Base-by-base conservation (phyloP, 2,797 vertebrate species). In the Takifugu ocellatus region DNA sequence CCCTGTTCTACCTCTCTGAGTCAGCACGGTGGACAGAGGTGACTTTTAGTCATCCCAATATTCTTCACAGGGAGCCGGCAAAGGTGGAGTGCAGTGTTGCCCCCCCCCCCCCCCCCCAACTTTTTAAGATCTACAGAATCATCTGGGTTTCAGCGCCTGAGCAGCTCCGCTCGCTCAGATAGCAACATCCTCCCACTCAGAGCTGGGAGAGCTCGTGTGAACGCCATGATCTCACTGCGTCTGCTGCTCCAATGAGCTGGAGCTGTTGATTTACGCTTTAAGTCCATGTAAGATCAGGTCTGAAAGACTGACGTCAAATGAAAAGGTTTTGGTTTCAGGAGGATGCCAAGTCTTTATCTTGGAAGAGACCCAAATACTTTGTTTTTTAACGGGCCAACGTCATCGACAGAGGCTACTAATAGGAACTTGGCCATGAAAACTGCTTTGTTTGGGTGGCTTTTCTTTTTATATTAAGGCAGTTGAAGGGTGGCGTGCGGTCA, bases 101-200 rank as follows among this genome's bases (percentile, higher is more conserved):
- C 1, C 21, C 21, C 21, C 21, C 21, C 21, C n/a, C n/a, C 21
- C 21, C 21, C 36, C 36, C 5, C 36, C 1, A 14, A 39, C 36
- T 39, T 12, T 39, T 39, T 39, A 39, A 14, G 36, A 39, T 39
- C 36, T 39, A 14, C 8, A 39, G 36, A 39, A 39, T 14, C 11
- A 14, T 2, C 36, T 39, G 11, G 12, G 36, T 39, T 15, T 12
- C 36, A 39, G 36, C 2, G 36, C 5, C 36, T 14, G 45, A 64
- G 57, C 17, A 4, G 51, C 60, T 79, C 51, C 61, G 51, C 51
- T 69, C 62, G 53, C 36, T 77, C 48, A 36, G 47, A 74, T 81
- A 78, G 85, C 82, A 84, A 76, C 74, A 83, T 72, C 70, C 78
- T 82, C 84, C 79, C 77, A 66, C 78, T 79, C 72, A 53, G 59